Evolutionary conservation across 2,113 vertebrate genomes (phyloP).

Genomic region (Fulmarus glacialis): DNA sequence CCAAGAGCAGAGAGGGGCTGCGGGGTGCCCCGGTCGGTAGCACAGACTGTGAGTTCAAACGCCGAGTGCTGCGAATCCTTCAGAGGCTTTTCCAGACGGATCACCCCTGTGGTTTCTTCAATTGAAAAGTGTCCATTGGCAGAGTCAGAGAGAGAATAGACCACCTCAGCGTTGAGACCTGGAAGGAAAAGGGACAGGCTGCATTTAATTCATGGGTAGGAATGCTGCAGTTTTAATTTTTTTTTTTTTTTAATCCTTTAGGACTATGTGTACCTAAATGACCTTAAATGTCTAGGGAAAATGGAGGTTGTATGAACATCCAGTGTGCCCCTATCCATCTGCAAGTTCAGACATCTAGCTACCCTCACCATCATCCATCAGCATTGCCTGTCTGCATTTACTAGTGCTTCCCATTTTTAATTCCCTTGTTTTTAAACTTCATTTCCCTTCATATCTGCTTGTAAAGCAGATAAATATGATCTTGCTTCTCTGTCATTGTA

Average conservation of each 20-base stretch:
- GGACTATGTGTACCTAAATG: background rate
- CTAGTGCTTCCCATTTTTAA: background rate
- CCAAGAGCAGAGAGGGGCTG: constrained; percentile 82
- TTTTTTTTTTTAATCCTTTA: background rate
- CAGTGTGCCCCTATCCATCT: background rate
- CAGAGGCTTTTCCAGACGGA: constrained; percentile 88
- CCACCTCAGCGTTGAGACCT: constrained; percentile 91
- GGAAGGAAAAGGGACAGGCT: background rate
- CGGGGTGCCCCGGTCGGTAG: constrained; percentile 86
- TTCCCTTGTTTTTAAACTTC: background rate
- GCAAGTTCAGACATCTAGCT: background rate
- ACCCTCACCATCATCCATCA: background rate
- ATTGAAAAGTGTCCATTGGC: constrained; percentile 89
- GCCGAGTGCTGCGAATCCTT: constrained; percentile 71
- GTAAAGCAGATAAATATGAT: background rate
- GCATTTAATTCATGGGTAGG: background rate
- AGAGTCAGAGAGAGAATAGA: constrained; percentile 85
- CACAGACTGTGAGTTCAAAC: constrained; percentile 88
- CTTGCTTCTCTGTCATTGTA: background rate
- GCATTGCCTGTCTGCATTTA: background rate
- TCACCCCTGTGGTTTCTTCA: constrained; percentile 89
- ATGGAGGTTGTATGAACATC: background rate
- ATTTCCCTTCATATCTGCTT: background rate
- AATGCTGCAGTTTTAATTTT: background rate
- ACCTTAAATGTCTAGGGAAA: background rate